phyloP scores from a whole-genome alignment of 2,888 invertebrate genomes.

The Orthonevra nobilis region DNA sequence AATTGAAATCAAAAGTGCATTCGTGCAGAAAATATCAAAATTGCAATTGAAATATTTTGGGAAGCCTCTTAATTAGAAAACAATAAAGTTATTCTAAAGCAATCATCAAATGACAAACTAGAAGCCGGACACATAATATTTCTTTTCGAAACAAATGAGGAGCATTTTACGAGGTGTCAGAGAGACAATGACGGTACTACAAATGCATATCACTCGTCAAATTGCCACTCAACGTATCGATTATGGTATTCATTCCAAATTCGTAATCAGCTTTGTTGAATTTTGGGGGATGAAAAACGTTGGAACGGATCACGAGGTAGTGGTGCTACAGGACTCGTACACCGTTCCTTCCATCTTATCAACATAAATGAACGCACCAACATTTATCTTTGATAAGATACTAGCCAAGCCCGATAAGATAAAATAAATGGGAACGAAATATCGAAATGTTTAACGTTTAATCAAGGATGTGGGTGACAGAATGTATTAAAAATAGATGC shows the following conservation, averaged over 20 bases:
- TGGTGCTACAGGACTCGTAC: slow-evolving; percentile 21
- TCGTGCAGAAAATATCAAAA: slow-evolving; percentile 6
- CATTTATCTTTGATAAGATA: slow-evolving; percentile 21
- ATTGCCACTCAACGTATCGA: slow-evolving; percentile 48
- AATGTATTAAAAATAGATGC: background rate
- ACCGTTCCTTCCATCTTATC: slow-evolving; percentile 48
- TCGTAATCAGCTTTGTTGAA: slow-evolving; percentile 52
- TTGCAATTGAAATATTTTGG: slow-evolving; percentile 2
- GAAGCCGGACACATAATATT: slow-evolving; percentile 15
- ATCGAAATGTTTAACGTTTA: background rate
- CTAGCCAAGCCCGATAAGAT: slow-evolving; percentile 26
- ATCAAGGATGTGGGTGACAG: background rate
- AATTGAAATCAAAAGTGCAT: background rate
- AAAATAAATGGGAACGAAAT: slow-evolving; percentile 11
- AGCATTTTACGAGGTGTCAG: slow-evolving; percentile 17
- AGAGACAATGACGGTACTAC: slow-evolving; percentile 9
- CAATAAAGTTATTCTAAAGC: background rate
- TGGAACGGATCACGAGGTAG: slow-evolving; percentile 1
- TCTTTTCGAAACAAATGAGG: slow-evolving; percentile 9
- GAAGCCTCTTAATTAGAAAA: slow-evolving; percentile 15
- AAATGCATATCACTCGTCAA: slow-evolving; percentile 26
- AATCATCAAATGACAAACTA: background rate
- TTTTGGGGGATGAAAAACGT: background rate
- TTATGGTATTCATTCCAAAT: slow-evolving; percentile 35
- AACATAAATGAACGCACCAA: slow-evolving; percentile 25